These are phyloP conservation scores for Brachyptera risi DNA, from an alignment of 2,888 invertebrate species.

Conservation along the genomic window DNA sequence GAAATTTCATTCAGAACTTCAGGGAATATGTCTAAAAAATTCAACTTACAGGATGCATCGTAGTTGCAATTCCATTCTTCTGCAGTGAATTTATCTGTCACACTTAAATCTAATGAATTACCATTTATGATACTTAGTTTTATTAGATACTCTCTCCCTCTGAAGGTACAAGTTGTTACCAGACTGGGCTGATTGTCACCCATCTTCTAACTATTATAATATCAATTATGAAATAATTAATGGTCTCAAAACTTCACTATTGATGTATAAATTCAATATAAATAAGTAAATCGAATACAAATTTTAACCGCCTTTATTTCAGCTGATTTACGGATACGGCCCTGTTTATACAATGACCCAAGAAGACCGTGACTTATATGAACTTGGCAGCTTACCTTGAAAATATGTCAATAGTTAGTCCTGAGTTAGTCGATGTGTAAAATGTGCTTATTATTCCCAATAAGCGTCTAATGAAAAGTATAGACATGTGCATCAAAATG, in stretches of 20 bases:
- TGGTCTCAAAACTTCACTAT: neutral
- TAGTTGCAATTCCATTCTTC: constrained; percentile 54
- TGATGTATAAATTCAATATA: neutral
- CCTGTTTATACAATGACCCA: no score
- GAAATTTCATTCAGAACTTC: no score
- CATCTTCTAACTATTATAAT: neutral
- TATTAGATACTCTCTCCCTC: constrained; percentile 48
- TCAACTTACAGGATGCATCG: constrained; percentile 49
- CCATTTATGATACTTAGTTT: constrained; percentile 47
- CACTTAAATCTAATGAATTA: constrained; percentile 46
- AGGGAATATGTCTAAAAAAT: no score
- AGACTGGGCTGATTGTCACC: constrained; percentile 41
- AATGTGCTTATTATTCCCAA: no score
- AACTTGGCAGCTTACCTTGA: no score
- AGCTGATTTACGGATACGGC: no score
- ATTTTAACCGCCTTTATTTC: no score
- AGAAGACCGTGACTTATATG: no score
- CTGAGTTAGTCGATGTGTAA: no score
- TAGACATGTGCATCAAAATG: neutral
- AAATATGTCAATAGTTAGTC: no score
- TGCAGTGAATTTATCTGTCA: constrained; percentile 51
- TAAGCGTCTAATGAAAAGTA: no score
- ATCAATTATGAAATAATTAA: neutral
- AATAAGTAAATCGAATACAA: no score
- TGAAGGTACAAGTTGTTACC: constrained; percentile 48